These are phyloP conservation scores for Tamandua tetradactyla DNA, from an alignment of 2,797 vertebrate genomes.

Conservation along the genomic window DNA sequence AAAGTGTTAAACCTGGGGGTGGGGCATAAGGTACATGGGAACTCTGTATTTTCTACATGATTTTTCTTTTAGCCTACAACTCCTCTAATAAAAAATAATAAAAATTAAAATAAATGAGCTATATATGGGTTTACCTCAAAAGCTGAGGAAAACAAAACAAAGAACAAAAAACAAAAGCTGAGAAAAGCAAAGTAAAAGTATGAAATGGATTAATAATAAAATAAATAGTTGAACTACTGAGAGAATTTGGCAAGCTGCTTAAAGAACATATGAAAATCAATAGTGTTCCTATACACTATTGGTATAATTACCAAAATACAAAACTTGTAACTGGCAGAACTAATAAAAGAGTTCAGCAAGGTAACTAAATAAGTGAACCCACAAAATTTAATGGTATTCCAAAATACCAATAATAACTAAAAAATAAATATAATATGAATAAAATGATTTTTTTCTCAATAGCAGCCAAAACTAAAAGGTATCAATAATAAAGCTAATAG, in stretches of 20 bases:
- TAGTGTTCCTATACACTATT: not conserved
- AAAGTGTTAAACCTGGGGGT: too few species aligned
- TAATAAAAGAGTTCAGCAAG: slow-evolving; percentile 4
- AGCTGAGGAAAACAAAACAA: not conserved
- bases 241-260: not conserved
- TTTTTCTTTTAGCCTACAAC: too few species aligned
- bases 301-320: not conserved
- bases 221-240: not conserved
- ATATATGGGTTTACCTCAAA: not conserved
- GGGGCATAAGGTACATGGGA: too few species aligned
- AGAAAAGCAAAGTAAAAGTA: not conserved
- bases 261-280: not conserved
- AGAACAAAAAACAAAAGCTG: too few species aligned
- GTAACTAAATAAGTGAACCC: not conserved
- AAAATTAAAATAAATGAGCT: not conserved
- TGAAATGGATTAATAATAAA: slow-evolving; percentile 3
- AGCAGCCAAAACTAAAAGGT: not conserved
- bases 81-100: too few species aligned
- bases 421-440: not conserved
- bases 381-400: not conserved
- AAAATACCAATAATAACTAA: not conserved
- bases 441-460: not conserved
- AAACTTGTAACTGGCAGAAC: not conserved
- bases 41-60: too few species aligned
- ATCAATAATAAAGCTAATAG: not conserved